Evolutionary conservation across 2,888 invertebrate genomes (phyloP).

Genomic region (Steinernema carpocapsae): DNA sequence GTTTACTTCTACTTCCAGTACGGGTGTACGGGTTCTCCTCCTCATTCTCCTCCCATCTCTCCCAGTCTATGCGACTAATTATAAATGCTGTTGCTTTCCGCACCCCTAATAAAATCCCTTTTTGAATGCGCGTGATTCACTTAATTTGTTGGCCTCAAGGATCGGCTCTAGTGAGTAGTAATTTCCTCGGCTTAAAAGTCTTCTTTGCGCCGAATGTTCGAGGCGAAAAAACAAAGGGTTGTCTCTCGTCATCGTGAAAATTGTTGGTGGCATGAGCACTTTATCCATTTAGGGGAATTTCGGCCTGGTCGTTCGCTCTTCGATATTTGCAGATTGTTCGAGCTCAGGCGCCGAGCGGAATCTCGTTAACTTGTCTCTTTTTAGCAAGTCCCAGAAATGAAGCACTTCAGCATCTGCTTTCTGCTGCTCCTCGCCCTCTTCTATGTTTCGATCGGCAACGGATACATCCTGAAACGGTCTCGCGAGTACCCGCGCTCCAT

Average conservation of each 20-base stretch:
- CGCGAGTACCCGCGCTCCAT: constrained; percentile 14
- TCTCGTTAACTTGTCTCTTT: background rate
- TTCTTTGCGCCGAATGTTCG: too few relatives aligned
- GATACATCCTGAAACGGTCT: background rate
- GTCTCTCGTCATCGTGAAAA: constrained; percentile 4
- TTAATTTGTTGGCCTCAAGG: too few relatives aligned
- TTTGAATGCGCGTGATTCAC: too few relatives aligned
- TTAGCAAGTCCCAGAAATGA: constrained; percentile 4
- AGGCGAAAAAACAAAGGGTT: constrained; percentile 21
- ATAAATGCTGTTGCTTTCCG: too few relatives aligned
- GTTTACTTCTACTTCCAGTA: too few relatives aligned
- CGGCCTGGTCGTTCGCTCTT: background rate
- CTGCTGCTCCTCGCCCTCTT: background rate
- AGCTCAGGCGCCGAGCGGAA: background rate
- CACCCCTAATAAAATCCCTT: too few relatives aligned
- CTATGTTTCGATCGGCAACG: background rate
- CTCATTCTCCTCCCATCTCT: too few relatives aligned
- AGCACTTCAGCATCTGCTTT: background rate
- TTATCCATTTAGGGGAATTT: constrained; percentile 22
- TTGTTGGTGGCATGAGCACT: constrained; percentile 7
- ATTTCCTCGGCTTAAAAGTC: too few relatives aligned
- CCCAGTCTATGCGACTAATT: too few relatives aligned
- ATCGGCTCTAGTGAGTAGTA: too few relatives aligned
- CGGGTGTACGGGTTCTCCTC: too few relatives aligned
- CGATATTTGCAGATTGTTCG: background rate